A percentile compares a stretch with the other conserved stretches of the same genome.
Evolutionary conservation across 1,140 invertebrate species (phyloP).

Genomic region (Cydia pomonella): DNA sequence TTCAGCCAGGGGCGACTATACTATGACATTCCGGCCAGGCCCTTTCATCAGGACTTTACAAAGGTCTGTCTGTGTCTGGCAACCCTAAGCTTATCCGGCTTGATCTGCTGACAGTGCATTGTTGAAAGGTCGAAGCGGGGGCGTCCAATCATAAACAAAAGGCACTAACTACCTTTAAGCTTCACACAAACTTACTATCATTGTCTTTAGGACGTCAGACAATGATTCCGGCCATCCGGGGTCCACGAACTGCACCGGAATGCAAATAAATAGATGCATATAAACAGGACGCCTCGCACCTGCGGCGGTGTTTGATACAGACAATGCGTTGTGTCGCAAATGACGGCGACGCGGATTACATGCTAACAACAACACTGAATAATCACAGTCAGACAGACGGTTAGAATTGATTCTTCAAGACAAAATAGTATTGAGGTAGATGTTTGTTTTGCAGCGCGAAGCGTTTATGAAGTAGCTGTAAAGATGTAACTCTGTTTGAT

Average conservation of each 20-base stretch:
- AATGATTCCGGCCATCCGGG: slow-evolving; percentile 58
- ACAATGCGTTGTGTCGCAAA: slow-evolving; percentile 63
- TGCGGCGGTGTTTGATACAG: slow-evolving; percentile 68
- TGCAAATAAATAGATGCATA: slow-evolving; percentile 74
- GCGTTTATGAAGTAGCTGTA: too few relatives aligned
- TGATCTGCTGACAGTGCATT: slow-evolving; percentile 35
- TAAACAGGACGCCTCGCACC: slow-evolving; percentile 72
- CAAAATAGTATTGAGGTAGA: background rate
- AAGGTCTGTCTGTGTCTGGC: background rate
- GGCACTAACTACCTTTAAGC: background rate
- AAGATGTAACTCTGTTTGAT: slow-evolving; percentile 57
- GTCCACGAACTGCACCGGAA: slow-evolving; percentile 71
- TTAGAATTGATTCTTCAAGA: background rate
- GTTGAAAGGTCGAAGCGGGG: slow-evolving; percentile 66
- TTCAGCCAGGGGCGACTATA: too few relatives aligned
- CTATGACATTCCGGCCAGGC: too few relatives aligned
- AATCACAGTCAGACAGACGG: background rate
- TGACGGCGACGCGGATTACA: slow-evolving; percentile 39
- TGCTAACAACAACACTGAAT: slow-evolving; percentile 28
- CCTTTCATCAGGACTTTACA: background rate
- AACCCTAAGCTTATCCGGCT: slow-evolving; percentile 7
- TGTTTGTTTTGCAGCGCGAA: background rate
- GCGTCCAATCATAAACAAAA: background rate
- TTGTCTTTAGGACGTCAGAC: slow-evolving; percentile 49
- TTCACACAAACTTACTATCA: background rate